These are phyloP conservation scores for Lota lota DNA, from an alignment of 2,113 vertebrate species.

Conservation along the genomic window DNA sequence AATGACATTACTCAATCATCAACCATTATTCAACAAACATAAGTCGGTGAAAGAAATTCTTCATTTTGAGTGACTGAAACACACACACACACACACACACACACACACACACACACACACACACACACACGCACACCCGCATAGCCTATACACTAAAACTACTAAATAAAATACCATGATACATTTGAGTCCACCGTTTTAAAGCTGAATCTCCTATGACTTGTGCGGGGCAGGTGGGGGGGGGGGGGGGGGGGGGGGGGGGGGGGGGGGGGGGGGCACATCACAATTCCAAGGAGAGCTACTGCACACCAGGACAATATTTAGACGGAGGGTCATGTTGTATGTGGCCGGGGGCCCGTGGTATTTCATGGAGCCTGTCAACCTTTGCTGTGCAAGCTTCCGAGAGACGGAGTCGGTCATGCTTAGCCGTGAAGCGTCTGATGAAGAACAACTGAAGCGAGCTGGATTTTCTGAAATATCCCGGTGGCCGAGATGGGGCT, in stretches of 20 bases:
- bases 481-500: slow-evolving; percentile 28
- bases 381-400: slow-evolving; percentile 27
- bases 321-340: slow-evolving; percentile 39
- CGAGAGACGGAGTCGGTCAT: slow-evolving; percentile 32
- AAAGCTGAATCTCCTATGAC: too few relatives aligned
- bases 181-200: too few relatives aligned
- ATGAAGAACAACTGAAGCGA: slow-evolving; percentile 48
- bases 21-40: too few relatives aligned
- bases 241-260: too few relatives aligned
- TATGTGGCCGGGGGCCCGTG: slow-evolving; percentile 20
- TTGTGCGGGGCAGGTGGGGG: too few relatives aligned
- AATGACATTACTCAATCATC: too few relatives aligned
- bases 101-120: slow-evolving; percentile 1
- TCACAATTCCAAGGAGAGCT: slow-evolving; percentile 7
- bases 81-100: not conserved
- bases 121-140: not conserved
- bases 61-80: too few relatives aligned
- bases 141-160: not conserved
- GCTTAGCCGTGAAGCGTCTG: slow-evolving; percentile 38
- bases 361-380: slow-evolving; percentile 50
- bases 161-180: too few relatives aligned
- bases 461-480: slow-evolving; percentile 50
- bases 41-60: too few relatives aligned
- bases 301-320: slow-evolving; percentile 48
- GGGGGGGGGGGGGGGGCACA: slow-evolving; percentile 25